These are phyloP conservation scores for Miltochrista miniata DNA, from an alignment of 2,888 invertebrate species.

Conservation along the genomic window DNA sequence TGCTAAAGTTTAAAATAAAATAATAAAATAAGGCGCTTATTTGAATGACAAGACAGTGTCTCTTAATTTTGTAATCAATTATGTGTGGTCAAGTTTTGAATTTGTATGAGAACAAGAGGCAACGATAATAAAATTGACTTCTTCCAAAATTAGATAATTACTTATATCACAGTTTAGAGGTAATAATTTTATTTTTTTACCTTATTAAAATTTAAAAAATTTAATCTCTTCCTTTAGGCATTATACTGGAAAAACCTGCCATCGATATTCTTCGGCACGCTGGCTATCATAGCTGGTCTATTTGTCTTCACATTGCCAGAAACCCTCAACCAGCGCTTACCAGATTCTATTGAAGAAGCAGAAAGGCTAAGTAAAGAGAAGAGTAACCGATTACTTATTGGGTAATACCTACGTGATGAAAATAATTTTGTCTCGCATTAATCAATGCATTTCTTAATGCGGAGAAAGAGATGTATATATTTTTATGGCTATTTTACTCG, in stretches of 20 bases:
- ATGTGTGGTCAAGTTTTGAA: no score
- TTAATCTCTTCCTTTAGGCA: constrained; percentile 51
- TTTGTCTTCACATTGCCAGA: constrained; percentile 85
- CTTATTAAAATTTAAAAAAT: no score
- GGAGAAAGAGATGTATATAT: not conserved
- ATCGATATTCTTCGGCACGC: constrained; percentile 83
- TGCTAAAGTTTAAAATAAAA: no score
- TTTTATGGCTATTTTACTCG: not conserved
- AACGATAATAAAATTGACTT: no score
- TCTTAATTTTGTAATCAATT: no score
- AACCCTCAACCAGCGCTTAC: constrained; percentile 83
- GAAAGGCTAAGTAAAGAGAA: constrained; percentile 59
- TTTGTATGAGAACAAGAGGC: no score
- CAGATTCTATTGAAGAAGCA: constrained; percentile 85
- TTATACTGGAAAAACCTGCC: constrained; percentile 77
- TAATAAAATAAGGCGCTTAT: no score
- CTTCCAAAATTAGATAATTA: no score
- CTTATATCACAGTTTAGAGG: no score
- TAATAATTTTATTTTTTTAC: no score
- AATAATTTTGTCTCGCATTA: constrained; percentile 1
- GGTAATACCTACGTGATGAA: constrained; percentile 7
- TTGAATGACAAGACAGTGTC: no score
- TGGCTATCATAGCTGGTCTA: constrained; percentile 80
- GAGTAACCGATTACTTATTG: constrained; percentile 22
- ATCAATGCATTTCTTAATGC: not conserved